phyloP scores from a whole-genome alignment of 2,113 vertebrate species.

The Sinocyclocheilus rhinocerous region DNA sequence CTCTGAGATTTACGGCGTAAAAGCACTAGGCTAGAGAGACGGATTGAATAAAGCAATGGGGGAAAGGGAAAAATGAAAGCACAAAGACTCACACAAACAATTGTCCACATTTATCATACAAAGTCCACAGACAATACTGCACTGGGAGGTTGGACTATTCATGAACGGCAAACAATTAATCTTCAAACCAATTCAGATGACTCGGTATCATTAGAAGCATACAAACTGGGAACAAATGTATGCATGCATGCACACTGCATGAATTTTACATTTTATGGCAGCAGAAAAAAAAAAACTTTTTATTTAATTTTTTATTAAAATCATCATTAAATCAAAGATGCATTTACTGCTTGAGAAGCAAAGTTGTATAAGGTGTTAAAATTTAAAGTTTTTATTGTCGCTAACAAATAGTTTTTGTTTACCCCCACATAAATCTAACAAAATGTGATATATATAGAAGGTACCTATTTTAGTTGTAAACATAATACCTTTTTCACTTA shows the following conservation, averaged over 20 bases:
- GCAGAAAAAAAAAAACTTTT: neutral
- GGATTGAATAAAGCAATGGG: neutral
- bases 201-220: neutral
- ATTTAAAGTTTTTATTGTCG: too few species aligned
- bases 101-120: neutral
- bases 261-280: neutral
- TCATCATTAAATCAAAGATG: neutral
- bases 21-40: neutral
- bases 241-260: neutral
- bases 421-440: too few species aligned
- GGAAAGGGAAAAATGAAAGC: neutral
- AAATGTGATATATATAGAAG: too few species aligned
- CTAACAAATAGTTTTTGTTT: too few species aligned
- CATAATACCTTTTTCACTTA: too few species aligned
- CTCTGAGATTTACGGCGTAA: neutral
- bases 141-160: neutral
- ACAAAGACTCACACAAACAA: constrained; percentile 13
- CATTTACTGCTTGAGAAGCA: neutral
- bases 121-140: constrained; percentile 25
- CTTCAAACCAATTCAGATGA: neutral
- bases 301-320: neutral
- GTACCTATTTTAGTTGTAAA: too few species aligned
- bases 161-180: neutral
- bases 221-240: neutral
- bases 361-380: too few species aligned